Evolutionary conservation across 1,140 invertebrate species (phyloP), one percentile per base, ranked within the genome.

Genomic region (Capitella teleta): DNA sequence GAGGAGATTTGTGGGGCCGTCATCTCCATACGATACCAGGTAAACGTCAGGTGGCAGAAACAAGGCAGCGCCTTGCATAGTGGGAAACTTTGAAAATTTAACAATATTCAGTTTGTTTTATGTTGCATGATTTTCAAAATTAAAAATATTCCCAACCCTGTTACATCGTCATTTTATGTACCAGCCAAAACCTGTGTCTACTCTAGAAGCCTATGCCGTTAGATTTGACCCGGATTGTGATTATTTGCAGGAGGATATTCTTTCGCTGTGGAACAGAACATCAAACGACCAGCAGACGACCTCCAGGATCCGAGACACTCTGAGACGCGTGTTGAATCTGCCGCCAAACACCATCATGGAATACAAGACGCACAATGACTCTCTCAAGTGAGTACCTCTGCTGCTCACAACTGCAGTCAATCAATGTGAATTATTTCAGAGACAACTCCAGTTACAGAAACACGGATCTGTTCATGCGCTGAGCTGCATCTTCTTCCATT

Each of bases 1-100:
- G 86, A 94, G 57, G 95, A 98, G 77, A 93, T 99, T 57, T 98
- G 94, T 77, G 95, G 94, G 2, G 87, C 92, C 53, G 94, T 98
- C 44, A 83, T 98, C 57, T 96, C 92, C 41, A 83, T 95, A 60
- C 79, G 90, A 61, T 91, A 85, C 76, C 86, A 88, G 80, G 86
- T 88, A 72, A 66, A 37, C 46, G 28, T 34, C 12, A 34, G 10
- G 14, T 45, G n/a, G n/a, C n/a, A n/a, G n/a, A n/a, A n/a, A n/a
- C n/a, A n/a, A n/a, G n/a, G n/a, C n/a, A n/a, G n/a, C n/a, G n/a
- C n/a, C n/a, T n/a, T n/a, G n/a, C n/a, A n/a, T n/a, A n/a, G n/a
- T n/a, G n/a, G n/a, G n/a, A n/a, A n/a, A n/a, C n/a, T n/a, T n/a
- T n/a, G n/a, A n/a, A n/a, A n/a, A n/a, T n/a, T n/a, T n/a, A n/a